phyloP scores from a whole-genome alignment of 2,113 vertebrate genomes.

The Python bivittatus region DNA sequence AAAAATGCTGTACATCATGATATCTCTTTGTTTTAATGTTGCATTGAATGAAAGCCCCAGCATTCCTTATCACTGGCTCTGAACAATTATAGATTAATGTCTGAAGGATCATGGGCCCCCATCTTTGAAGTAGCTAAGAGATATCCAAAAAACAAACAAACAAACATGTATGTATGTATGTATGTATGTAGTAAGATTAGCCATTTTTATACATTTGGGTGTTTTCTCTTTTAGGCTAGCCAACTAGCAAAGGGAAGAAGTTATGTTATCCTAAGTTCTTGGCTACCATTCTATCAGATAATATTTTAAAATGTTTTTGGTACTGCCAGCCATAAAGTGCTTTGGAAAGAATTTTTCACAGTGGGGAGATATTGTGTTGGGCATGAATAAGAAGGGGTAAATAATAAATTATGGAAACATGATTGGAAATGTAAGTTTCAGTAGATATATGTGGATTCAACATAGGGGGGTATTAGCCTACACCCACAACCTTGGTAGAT shows the following conservation, averaged over 20 bases:
- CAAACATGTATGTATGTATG: neutral
- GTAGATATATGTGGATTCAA: neutral
- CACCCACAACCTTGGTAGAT: neutral
- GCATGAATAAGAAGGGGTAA: neutral
- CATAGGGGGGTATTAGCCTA: neutral
- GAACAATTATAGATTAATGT: neutral
- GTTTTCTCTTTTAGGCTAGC: neutral
- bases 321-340: neutral
- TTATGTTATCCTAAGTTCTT: neutral
- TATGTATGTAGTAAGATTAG: neutral
- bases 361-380: neutral
- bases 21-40: neutral
- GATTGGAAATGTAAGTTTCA: neutral
- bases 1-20: neutral
- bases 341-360: neutral
- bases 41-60: neutral
- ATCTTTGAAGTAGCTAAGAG: neutral
- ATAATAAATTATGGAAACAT: neutral
- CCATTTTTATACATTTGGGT: neutral
- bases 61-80: neutral
- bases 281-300: neutral
- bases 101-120: neutral
- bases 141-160: neutral
- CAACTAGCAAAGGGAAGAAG: neutral
- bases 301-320: neutral